Evolutionary conservation across 35 echinoderm and acorn worm species (phyloP).

Genomic region (Lytechinus pictus): DNA sequence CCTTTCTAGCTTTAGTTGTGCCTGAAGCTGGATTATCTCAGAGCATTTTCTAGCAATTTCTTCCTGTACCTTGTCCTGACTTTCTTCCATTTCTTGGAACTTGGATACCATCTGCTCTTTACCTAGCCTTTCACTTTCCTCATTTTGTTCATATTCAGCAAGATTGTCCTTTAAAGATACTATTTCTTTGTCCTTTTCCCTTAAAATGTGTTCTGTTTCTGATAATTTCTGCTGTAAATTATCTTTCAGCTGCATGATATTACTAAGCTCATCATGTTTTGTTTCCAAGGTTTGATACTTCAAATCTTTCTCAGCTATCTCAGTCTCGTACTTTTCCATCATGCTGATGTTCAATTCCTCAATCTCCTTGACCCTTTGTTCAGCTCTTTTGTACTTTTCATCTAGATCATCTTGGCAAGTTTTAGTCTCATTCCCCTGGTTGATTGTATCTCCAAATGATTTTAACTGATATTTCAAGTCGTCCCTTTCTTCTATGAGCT

Average conservation of each 20-base stretch:
- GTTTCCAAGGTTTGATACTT: not conserved
- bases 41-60: constrained; percentile 10
- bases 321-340: constrained; percentile 36
- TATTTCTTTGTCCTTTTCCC: not conserved
- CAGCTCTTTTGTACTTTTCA: not conserved
- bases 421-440: not conserved
- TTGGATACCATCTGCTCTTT: not conserved
- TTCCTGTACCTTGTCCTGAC: not conserved
- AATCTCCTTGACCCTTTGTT: constrained; percentile 58
- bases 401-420: not conserved
- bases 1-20: not conserved
- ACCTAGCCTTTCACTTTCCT: not conserved
- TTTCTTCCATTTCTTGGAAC: not conserved
- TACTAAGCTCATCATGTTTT: not conserved
- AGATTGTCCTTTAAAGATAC: not conserved
- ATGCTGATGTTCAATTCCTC: constrained; percentile 53
- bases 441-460: constrained; percentile 24
- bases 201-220: not conserved
- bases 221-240: constrained; percentile 32
- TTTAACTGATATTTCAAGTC: not conserved
- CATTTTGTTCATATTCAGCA: not conserved
- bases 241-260: not conserved
- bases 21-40: not conserved
- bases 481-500: constrained; percentile 65
- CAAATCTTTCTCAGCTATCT: constrained; percentile 38